Conservation (phyloP, 2,888 invertebrate species). For the Adelphocoris suturalis region DNA sequence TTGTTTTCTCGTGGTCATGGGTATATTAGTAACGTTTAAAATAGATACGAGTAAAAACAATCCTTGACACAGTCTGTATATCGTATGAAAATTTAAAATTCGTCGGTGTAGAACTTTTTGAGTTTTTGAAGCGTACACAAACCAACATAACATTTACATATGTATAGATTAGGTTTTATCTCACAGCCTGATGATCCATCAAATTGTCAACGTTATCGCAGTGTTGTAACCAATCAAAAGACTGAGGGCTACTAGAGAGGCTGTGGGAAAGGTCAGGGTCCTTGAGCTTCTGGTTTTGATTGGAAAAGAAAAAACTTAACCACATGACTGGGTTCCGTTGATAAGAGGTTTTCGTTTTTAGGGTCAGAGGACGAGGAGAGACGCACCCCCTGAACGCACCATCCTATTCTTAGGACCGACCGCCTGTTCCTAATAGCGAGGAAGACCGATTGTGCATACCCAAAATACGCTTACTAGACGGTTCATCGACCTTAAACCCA, state of each 20-base stretch:
- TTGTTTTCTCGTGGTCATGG: too few species aligned
- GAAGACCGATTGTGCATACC: conserved; percentile 8
- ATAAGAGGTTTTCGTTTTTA: not conserved
- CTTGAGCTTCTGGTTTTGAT: conserved; percentile 6
- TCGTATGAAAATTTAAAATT: too few species aligned
- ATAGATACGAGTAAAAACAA: too few species aligned
- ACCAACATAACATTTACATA: too few species aligned
- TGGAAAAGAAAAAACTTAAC: not conserved
- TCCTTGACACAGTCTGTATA: too few species aligned
- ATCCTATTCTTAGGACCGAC: not conserved
- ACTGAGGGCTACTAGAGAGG: not conserved
- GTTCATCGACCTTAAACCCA: not conserved
- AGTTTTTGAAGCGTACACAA: too few species aligned
- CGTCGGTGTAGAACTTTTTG: too few species aligned
- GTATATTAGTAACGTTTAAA: too few species aligned
- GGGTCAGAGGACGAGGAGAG: not conserved
- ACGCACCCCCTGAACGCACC: conserved; percentile 17
- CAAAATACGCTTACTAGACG: conserved; percentile 1
- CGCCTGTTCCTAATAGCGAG: conserved; percentile 10
- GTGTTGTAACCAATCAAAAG: not conserved
- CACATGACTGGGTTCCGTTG: conserved; percentile 11
- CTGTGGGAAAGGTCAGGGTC: conserved; percentile 31
- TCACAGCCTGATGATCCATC: conserved; percentile 20
- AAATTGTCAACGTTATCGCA: not conserved
- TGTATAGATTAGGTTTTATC: not conserved